Conservation (phyloP, 2,113 vertebrate genomes). For the Corapipo altera region DNA sequence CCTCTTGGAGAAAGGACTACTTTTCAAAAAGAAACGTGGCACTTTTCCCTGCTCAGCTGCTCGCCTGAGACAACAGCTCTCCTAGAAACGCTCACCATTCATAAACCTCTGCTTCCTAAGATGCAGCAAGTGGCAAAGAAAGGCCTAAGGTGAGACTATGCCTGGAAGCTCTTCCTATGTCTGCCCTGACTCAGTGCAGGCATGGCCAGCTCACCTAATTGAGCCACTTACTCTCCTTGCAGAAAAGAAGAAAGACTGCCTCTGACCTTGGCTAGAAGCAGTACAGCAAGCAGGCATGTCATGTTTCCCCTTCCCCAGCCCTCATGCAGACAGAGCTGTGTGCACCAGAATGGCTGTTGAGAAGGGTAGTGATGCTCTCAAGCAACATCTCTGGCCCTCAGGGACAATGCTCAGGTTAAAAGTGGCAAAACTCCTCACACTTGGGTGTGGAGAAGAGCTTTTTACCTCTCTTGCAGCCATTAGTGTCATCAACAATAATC, state of each 20-base stretch:
- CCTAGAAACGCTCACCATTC: neutral
- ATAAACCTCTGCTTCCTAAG: neutral
- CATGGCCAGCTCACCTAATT: neutral
- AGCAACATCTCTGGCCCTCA: neutral
- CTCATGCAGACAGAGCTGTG: neutral
- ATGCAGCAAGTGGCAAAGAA: neutral
- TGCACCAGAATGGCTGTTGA: neutral
- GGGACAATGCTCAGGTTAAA: neutral
- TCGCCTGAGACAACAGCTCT: neutral
- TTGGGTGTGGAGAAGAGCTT: neutral
- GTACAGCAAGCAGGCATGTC: neutral
- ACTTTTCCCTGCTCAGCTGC: neutral
- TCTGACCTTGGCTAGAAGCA: neutral
- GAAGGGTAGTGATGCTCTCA: neutral
- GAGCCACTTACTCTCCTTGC: neutral
- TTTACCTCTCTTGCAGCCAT: neutral
- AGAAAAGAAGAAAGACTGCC: neutral
- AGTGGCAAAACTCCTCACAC: neutral
- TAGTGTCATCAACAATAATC: neutral
- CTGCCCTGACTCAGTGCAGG: neutral
- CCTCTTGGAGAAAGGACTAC: neutral
- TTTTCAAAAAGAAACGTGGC: neutral
- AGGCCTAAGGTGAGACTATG: neutral
- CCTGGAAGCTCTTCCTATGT: neutral
- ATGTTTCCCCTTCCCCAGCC: neutral